Evolutionary conservation across 2,113 vertebrate species (phyloP).

Genomic region (Ammodramus savannarum): DNA sequence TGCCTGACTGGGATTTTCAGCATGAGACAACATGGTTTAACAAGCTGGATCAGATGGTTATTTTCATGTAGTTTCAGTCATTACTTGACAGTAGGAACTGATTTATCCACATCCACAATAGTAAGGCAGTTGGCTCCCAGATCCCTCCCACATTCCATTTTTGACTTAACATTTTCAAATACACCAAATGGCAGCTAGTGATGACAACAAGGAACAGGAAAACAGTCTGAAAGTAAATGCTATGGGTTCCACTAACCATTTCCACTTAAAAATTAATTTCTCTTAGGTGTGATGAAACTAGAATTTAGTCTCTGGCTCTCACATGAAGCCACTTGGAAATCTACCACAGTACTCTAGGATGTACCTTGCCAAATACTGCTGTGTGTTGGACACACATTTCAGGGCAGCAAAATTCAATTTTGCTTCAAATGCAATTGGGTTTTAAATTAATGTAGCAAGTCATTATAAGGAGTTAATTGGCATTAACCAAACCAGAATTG

Average conservation of each 20-base stretch:
- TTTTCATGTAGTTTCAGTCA: not conserved
- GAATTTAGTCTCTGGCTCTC: not conserved
- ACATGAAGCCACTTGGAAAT: not conserved
- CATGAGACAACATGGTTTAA: not conserved
- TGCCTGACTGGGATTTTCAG: not conserved
- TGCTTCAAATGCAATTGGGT: not conserved
- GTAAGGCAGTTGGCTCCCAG: not conserved
- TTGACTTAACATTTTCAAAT: conserved; percentile 74
- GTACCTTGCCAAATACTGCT: not conserved
- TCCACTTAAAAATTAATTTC: not conserved
- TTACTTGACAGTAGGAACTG: not conserved
- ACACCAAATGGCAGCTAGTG: conserved; percentile 67
- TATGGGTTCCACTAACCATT: not conserved
- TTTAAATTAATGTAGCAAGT: not conserved
- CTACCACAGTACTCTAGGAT: not conserved
- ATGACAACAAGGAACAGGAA: not conserved
- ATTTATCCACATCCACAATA: not conserved
- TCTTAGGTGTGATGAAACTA: not conserved
- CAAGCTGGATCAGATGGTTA: not conserved
- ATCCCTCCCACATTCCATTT: conserved; percentile 73
- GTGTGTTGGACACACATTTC: not conserved
- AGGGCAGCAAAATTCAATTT: not conserved
- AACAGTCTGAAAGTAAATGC: not conserved
- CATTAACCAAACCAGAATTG: not conserved
- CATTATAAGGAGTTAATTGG: not conserved